A percentile compares a stretch with the other conserved stretches of the same genome.
Evolutionary conservation across 2,113 vertebrate genomes (phyloP).

Genomic region (Okapia johnstoni): DNA sequence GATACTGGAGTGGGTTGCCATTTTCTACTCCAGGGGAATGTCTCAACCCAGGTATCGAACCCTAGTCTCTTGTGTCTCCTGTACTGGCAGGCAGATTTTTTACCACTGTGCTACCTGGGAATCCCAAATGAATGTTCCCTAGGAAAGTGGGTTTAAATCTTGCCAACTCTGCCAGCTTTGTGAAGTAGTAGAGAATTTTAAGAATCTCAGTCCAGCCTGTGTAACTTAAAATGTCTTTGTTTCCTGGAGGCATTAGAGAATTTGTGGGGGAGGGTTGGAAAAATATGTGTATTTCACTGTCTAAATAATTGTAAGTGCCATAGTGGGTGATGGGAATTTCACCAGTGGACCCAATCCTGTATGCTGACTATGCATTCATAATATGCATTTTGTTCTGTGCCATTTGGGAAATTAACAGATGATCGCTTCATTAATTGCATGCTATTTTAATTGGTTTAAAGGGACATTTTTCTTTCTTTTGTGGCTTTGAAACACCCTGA

Average conservation of each 20-base stretch:
- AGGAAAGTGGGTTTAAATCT: background rate
- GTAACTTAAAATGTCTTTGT: background rate
- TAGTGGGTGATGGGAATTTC: background rate
- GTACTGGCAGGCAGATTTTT: background rate
- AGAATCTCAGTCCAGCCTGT: background rate
- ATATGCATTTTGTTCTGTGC: background rate
- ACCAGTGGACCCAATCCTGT: background rate
- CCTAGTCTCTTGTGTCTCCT: background rate
- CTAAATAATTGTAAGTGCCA: background rate
- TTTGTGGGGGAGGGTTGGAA: background rate
- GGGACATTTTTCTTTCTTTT: background rate
- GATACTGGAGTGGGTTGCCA: background rate
- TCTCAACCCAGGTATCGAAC: background rate
- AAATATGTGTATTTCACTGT: background rate
- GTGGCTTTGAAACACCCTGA: background rate
- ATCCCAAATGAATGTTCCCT: background rate
- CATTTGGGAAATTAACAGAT: background rate
- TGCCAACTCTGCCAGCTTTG: background rate
- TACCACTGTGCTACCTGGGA: background rate
- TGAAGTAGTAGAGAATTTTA: background rate
- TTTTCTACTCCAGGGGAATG: background rate
- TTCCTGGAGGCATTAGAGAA: background rate
- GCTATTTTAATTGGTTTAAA: background rate
- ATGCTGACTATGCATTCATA: background rate
- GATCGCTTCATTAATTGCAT: background rate